These are phyloP conservation scores for Adelges cooleyi DNA, from an alignment of 1,140 invertebrate genomes.

Conservation along the genomic window DNA sequence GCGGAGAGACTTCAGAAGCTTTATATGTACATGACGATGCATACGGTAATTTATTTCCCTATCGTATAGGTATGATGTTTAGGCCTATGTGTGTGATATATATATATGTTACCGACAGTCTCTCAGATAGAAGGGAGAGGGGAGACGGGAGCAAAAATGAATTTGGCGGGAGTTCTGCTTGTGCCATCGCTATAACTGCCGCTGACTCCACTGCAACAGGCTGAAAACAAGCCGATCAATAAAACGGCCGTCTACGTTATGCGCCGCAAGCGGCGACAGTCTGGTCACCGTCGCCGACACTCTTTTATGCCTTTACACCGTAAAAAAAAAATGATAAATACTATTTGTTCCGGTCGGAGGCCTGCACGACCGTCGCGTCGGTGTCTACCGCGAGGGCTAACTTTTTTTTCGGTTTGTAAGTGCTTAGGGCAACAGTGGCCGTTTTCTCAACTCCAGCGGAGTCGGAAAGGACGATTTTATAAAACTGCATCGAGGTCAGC, in stretches of 20 bases:
- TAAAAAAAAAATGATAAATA: neutral
- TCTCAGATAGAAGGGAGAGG: neutral
- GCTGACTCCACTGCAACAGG: constrained; percentile 9
- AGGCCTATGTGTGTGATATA: neutral
- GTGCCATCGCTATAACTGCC: neutral
- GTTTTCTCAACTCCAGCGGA: too few relatives aligned
- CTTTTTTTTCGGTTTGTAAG: too few relatives aligned
- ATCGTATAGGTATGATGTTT: neutral
- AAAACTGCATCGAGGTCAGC: too few relatives aligned
- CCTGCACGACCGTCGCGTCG: too few relatives aligned
- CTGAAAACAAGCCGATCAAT: constrained; percentile 26
- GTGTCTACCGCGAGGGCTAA: too few relatives aligned
- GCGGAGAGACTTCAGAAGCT: too few relatives aligned
- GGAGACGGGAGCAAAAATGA: neutral
- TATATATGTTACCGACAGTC: too few relatives aligned
- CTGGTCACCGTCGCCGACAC: constrained; percentile 21
- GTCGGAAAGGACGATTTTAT: too few relatives aligned
- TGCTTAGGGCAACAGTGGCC: too few relatives aligned
- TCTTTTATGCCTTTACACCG: neutral
- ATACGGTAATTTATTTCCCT: neutral
- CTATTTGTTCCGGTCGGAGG: constrained; percentile 10
- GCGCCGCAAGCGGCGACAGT: constrained; percentile 8
- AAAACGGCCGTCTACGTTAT: constrained; percentile 6
- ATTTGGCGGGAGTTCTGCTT: constrained; percentile 23
- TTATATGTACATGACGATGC: neutral